Percentiles rank a stretch among this genome's conserved stretches.
These are phyloP conservation scores for Siniperca chuatsi DNA, from an alignment of 2,113 vertebrate species.

Conservation along the genomic window DNA sequence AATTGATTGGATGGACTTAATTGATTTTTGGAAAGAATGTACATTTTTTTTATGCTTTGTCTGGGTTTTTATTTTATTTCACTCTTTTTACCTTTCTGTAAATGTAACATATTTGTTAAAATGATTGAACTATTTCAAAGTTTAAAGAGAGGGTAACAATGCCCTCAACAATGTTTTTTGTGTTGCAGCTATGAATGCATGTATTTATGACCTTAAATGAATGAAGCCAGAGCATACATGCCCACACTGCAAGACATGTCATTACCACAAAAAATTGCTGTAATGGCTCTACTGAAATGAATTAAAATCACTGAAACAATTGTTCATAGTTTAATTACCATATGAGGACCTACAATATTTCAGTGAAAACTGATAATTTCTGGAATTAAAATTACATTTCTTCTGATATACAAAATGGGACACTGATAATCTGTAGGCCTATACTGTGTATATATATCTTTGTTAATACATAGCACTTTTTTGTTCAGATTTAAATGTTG, in stretches of 20 bases:
- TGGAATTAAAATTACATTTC: slow-evolving; percentile 14
- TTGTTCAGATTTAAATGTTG: slow-evolving; percentile 38
- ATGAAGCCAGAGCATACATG: slow-evolving; percentile 60
- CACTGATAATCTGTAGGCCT: slow-evolving; percentile 26
- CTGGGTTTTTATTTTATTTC: slow-evolving; percentile 54
- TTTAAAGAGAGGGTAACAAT: slow-evolving; percentile 36
- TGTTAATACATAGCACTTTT: slow-evolving; percentile 57
- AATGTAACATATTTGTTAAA: slow-evolving; percentile 55
- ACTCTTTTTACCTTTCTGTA: slow-evolving; percentile 67
- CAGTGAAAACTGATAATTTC: slow-evolving; percentile 19
- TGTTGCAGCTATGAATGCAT: slow-evolving; percentile 69
- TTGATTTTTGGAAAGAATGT: slow-evolving; percentile 67
- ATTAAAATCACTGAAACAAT: slow-evolving; percentile 1
- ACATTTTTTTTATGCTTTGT: slow-evolving; percentile 62
- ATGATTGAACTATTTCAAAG: slow-evolving; percentile 52
- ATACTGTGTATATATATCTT: slow-evolving; percentile 39
- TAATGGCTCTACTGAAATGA: not conserved
- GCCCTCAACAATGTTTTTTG: slow-evolving; percentile 20
- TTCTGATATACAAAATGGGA: slow-evolving; percentile 21
- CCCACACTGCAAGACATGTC: slow-evolving; percentile 26
- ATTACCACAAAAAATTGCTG: slow-evolving; percentile 10
- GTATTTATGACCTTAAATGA: slow-evolving; percentile 56
- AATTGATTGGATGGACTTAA: slow-evolving; percentile 17
- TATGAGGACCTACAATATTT: slow-evolving; percentile 3
- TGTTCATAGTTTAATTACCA: not conserved